These are phyloP conservation scores for Porites lutea DNA, from an alignment of 64 coral and sea anemone species.

Conservation along the genomic window DNA sequence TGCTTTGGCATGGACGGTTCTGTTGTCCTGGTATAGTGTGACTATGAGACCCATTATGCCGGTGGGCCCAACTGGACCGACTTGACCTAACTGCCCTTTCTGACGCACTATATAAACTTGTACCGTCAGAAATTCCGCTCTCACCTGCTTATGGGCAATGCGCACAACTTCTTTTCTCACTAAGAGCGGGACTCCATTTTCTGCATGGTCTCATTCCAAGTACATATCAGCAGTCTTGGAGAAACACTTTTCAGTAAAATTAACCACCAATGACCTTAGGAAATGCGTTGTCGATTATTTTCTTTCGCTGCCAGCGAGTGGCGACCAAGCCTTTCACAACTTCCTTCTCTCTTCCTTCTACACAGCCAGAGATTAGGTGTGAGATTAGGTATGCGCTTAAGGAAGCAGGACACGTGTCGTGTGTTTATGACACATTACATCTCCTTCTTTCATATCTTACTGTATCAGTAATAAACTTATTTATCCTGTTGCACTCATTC, in stretches of 20 bases:
- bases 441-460: no score
- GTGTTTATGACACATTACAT: no score
- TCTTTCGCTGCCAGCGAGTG: background rate
- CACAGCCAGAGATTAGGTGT: no score
- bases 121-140: background rate
- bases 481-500: no score
- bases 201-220: background rate
- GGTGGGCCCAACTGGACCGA: no score
- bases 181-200: background rate
- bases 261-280: background rate
- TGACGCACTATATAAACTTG: background rate
- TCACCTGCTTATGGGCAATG: background rate
- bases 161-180: constrained; percentile 14
- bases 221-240: constrained; percentile 14
- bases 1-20: no score
- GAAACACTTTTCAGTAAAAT: background rate
- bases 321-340: background rate
- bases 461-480: no score
- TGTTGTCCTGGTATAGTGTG: no score
- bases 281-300: background rate
- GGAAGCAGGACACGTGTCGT: no score
- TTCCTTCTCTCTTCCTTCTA: background rate
- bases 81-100: no score
- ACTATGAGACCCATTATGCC: no score
- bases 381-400: no score